Evolutionary conservation across 2,888 invertebrate genomes (phyloP).

Genomic region (Calephelis perditalis): DNA sequence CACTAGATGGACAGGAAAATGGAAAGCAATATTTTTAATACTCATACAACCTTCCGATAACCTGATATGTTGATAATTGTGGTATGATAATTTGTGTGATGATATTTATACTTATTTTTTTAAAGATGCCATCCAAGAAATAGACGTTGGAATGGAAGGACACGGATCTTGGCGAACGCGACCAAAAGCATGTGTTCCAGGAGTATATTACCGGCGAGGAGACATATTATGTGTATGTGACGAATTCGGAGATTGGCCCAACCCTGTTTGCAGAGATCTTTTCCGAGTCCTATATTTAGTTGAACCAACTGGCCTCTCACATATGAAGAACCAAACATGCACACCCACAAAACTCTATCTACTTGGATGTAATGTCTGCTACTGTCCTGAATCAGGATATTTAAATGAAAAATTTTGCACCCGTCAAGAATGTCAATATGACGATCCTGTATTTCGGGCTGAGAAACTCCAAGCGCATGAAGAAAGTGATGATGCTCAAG

Average conservation of each 20-base stretch:
- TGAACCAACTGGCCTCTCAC: constrained; percentile 33
- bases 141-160: constrained; percentile 62
- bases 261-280: constrained; percentile 53
- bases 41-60: too few relatives aligned
- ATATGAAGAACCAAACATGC: constrained; percentile 39
- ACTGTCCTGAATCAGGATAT: constrained; percentile 43
- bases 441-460: constrained; percentile 32
- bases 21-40: too few relatives aligned
- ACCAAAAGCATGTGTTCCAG: constrained; percentile 43
- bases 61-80: too few relatives aligned
- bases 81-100: too few relatives aligned
- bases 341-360: constrained; percentile 46
- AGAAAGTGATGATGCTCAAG: constrained; percentile 28
- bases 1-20: too few relatives aligned
- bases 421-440: constrained; percentile 38
- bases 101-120: constrained; percentile 6
- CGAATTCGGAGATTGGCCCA: constrained; percentile 62
- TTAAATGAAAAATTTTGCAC: constrained; percentile 49
- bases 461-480: constrained; percentile 6
- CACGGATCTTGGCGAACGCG: constrained; percentile 53
- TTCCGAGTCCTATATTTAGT: constrained; percentile 52
- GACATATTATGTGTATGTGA: constrained; percentile 52
- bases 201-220: constrained; percentile 46
- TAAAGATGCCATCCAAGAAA: constrained; percentile 52
- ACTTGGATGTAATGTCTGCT: constrained; percentile 56